Evolutionary conservation across 2,888 invertebrate species (phyloP).

Genomic region (Rhopalosiphum nymphaeae): DNA sequence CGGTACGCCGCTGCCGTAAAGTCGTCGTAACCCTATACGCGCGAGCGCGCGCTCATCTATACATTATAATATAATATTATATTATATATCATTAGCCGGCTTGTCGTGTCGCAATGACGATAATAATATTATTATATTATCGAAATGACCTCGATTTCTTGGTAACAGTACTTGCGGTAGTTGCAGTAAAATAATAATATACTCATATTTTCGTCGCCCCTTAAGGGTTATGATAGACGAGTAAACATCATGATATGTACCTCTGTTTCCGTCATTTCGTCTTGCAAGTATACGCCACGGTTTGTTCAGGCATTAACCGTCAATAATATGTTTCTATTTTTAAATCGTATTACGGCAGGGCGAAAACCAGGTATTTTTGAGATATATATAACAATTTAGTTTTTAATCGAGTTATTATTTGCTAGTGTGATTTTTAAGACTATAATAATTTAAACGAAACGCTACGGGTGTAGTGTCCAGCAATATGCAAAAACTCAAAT

Average conservation of each 20-base stretch:
- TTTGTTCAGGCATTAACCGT: neutral
- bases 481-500: neutral
- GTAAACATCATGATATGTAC: neutral
- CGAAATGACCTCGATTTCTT: neutral
- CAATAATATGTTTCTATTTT: neutral
- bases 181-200: neutral
- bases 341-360: neutral
- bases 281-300: neutral
- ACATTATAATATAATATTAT: neutral
- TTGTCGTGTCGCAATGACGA: neutral
- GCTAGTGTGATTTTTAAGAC: neutral
- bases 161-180: neutral
- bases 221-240: neutral
- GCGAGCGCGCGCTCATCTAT: neutral
- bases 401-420: neutral
- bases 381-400: neutral
- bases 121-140: neutral
- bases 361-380: neutral
- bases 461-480: neutral
- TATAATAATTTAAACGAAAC: neutral
- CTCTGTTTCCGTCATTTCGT: neutral
- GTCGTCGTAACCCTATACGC: conserved; percentile 44
- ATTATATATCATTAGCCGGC: neutral
- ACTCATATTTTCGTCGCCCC: neutral
- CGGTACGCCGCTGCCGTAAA: conserved; percentile 23